Conservation (phyloP, 1,140 invertebrate genomes). For the Hirudo medicinalis region DNA sequence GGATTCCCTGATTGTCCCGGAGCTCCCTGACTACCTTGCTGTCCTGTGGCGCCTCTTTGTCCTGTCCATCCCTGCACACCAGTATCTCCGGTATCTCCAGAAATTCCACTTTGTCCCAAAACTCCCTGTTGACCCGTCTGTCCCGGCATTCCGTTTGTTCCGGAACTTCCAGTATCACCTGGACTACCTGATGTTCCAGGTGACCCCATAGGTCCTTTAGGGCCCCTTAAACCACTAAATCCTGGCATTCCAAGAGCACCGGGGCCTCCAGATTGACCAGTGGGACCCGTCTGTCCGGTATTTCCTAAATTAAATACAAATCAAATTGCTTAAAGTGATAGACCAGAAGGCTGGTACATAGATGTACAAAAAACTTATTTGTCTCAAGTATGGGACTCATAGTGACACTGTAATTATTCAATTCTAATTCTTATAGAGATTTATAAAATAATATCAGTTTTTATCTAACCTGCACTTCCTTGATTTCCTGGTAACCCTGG, state of each 20-base stretch:
- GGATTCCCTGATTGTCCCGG: conserved; percentile 16
- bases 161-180: conserved; percentile 8
- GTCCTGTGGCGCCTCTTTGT: conserved; percentile 9
- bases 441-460: not conserved
- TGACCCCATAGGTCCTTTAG: too few relatives aligned
- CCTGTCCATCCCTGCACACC: conserved; percentile 16
- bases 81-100: conserved; percentile 17
- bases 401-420: too few relatives aligned
- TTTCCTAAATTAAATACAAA: conserved; percentile 16
- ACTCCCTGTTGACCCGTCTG: conserved; percentile 15
- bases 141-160: conserved; percentile 9
- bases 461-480: conserved; percentile 8
- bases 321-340: not conserved
- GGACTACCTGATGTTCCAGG: too few relatives aligned
- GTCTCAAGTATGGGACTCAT: too few relatives aligned
- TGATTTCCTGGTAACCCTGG: conserved; percentile 17
- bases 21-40: conserved; percentile 19
- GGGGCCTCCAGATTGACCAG: conserved; percentile 5
- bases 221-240: too few relatives aligned
- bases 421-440: too few relatives aligned
- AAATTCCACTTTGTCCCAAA: not conserved
- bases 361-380: too few relatives aligned
- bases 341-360: too few relatives aligned
- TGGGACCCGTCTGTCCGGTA: conserved; percentile 10
- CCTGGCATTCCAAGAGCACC: too few relatives aligned